Percentiles rank a stretch among this genome's conserved stretches.
Conservation (phyloP, 1,140 invertebrate genomes). For the Neodiprion lecontei region DNA sequence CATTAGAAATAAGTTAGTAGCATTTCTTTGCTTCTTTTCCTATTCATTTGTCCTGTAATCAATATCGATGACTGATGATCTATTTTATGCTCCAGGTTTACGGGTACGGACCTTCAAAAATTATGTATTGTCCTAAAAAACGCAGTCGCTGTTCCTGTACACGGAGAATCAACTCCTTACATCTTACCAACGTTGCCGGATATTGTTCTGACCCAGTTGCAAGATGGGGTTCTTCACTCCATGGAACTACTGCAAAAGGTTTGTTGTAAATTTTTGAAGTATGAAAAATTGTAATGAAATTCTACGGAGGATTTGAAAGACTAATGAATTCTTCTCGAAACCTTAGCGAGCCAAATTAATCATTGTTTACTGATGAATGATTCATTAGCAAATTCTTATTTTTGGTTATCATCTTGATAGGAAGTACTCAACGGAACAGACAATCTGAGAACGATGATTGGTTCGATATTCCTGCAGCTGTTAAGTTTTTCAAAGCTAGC, state of each 20-base stretch:
- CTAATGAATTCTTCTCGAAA: conserved; percentile 11
- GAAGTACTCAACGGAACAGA: conserved; percentile 74
- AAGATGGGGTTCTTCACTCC: conserved; percentile 82
- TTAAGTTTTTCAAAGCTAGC: conserved; percentile 77
- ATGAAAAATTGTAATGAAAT: not conserved
- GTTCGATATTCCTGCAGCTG: conserved; percentile 81
- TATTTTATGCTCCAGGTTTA: conserved; percentile 64
- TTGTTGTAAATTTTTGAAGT: conserved; percentile 19
- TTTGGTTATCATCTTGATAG: conserved; percentile 47
- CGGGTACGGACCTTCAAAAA: conserved; percentile 77
- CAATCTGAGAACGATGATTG: conserved; percentile 74
- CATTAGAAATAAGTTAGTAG: conserved; percentile 77
- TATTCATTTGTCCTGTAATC: conserved; percentile 5
- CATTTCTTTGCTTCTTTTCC: conserved; percentile 19
- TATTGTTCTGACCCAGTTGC: conserved; percentile 79
- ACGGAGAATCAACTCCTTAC: conserved; percentile 82
- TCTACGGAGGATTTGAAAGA: too few relatives aligned
- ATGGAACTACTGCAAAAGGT: conserved; percentile 83
- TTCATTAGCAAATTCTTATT: conserved; percentile 17
- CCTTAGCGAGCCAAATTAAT: too few relatives aligned
- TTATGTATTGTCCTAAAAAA: conserved; percentile 81
- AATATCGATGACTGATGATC: not conserved
- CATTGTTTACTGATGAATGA: too few relatives aligned
- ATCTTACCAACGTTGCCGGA: conserved; percentile 78
- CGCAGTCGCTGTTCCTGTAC: conserved; percentile 81